Percentiles rank a stretch among this genome's conserved stretches.
phyloP scores from a whole-genome alignment of 2,888 invertebrate genomes.

The Hedychridium roseum region DNA sequence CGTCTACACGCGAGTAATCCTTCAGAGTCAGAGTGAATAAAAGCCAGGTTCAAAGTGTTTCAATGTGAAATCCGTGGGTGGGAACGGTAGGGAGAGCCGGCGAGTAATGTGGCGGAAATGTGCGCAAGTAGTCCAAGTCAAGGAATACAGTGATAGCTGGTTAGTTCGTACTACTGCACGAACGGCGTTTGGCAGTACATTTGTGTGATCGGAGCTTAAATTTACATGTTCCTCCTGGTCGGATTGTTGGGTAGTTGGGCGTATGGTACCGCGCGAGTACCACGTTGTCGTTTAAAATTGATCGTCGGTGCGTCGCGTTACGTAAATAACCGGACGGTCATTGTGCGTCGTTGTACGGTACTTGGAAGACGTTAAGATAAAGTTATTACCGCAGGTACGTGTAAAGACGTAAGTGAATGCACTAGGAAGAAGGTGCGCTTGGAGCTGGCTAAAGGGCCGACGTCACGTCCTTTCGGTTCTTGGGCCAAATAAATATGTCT shows the following conservation, averaged over 20 bases:
- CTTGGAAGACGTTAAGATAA: conserved; percentile 31
- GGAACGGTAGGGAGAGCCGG: too few species aligned
- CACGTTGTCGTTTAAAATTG: too few species aligned
- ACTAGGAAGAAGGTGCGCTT: conserved; percentile 18
- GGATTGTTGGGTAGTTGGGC: too few species aligned
- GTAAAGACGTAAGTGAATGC: conserved; percentile 28
- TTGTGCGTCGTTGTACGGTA: neutral
- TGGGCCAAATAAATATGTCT: conserved; percentile 8
- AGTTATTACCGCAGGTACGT: conserved; percentile 33
- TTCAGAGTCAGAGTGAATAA: neutral
- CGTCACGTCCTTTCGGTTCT: conserved; percentile 4
- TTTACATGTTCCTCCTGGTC: too few species aligned
- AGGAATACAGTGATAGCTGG: too few species aligned
- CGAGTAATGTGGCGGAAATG: neutral
- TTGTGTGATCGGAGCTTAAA: neutral
- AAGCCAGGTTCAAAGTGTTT: neutral
- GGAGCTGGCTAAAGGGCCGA: conserved; percentile 18
- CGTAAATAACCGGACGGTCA: neutral
- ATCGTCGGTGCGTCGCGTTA: too few species aligned
- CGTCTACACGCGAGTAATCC: neutral
- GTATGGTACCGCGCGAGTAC: too few species aligned
- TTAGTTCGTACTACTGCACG: neutral
- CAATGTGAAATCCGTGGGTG: neutral
- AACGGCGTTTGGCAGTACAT: neutral
- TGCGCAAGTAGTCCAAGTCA: neutral